Evolutionary conservation across 2,797 vertebrate species (phyloP).

Genomic region (Gallinago nigripennis): DNA sequence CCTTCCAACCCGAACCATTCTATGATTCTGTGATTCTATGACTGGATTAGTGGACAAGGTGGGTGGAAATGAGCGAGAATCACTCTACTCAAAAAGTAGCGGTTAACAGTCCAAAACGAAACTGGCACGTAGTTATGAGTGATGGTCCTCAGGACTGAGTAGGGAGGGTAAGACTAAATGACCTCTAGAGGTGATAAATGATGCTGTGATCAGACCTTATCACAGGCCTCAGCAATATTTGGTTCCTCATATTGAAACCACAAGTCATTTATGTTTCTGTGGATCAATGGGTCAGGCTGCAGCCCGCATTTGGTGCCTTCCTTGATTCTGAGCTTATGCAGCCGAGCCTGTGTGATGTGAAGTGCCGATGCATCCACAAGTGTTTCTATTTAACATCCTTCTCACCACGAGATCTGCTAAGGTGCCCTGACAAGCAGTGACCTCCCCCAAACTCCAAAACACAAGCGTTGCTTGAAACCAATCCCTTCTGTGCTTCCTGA

Average conservation of each 20-base stretch:
- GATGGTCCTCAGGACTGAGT: background rate
- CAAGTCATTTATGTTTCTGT: background rate
- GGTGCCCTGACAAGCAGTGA: background rate
- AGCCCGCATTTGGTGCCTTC: background rate
- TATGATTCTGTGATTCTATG: too few relatives aligned
- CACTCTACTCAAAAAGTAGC: background rate
- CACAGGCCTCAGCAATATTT: background rate
- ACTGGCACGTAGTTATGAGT: background rate
- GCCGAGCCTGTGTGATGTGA: background rate
- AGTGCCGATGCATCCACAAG: background rate
- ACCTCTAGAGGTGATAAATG: background rate
- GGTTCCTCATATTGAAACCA: background rate
- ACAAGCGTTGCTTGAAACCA: background rate
- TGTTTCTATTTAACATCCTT: background rate
- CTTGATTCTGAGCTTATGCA: background rate
- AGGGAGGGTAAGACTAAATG: background rate
- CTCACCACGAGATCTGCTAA: background rate
- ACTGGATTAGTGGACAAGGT: background rate
- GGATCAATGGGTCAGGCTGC: background rate
- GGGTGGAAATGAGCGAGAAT: background rate
- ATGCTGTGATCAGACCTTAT: background rate
- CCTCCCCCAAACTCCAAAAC: background rate
- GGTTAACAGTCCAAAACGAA: background rate
- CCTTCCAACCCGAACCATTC: too few relatives aligned
- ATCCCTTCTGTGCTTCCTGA: background rate